phyloP scores from a whole-genome alignment of 2,797 vertebrate species.

The Tolypeutes matacus region DNA sequence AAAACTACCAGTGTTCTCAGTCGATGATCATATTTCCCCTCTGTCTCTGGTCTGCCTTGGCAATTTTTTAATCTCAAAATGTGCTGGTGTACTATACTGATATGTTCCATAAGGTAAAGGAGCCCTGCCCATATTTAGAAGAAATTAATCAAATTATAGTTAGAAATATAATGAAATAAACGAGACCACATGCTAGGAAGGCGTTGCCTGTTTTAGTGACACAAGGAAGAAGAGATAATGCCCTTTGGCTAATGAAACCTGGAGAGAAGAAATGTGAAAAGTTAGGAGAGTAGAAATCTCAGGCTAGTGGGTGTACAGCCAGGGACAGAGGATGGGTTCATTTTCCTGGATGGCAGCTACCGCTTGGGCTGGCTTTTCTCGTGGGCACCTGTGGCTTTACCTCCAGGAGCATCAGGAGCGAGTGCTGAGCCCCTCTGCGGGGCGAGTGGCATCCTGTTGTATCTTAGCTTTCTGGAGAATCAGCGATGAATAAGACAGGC shows the following conservation, averaged over 20 bases:
- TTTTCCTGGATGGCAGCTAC: background rate
- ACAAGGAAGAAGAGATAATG: background rate
- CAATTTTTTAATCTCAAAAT: conserved; percentile 10
- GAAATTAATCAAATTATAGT: conserved; percentile 3
- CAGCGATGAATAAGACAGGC: background rate
- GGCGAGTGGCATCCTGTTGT: background rate
- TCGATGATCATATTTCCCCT: background rate
- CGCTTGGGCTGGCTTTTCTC: background rate
- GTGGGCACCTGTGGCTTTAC: background rate
- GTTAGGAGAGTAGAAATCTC: background rate
- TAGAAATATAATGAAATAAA: background rate
- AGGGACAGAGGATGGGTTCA: background rate
- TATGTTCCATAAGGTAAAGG: background rate
- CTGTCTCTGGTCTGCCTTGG: background rate
- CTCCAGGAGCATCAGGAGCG: background rate
- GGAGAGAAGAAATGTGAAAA: background rate
- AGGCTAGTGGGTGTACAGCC: background rate
- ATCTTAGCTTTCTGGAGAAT: background rate
- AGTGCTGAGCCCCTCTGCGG: background rate
- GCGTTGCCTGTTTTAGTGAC: background rate
- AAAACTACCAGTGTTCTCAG: background rate
- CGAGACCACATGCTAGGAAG: background rate
- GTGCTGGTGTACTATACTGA: background rate
- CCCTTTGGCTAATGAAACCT: background rate
- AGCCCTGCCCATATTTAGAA: background rate